Percentiles rank a stretch among this genome's conserved stretches.
Conservation (phyloP, 2,797 vertebrate genomes). For the Fringilla coelebs region DNA sequence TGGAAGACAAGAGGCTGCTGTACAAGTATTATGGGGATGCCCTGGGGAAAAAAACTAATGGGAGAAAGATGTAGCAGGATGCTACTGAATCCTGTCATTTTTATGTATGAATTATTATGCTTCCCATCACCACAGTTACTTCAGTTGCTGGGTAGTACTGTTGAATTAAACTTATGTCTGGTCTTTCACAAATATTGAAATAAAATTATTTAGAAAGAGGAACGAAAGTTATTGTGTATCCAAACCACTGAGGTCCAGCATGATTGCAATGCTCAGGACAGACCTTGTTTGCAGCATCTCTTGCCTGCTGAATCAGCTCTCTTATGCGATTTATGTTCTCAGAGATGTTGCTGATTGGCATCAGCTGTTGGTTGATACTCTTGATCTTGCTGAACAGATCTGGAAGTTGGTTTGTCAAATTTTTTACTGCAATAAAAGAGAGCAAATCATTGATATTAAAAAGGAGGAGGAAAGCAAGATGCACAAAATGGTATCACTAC, state of each 20-base stretch:
- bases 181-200: neutral
- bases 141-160: neutral
- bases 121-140: neutral
- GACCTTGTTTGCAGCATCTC: slow-evolving; percentile 94
- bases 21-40: neutral
- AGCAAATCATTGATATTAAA: neutral
- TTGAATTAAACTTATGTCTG: neutral
- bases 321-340: slow-evolving; percentile 90
- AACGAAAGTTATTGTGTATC: neutral
- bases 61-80: neutral
- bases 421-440: slow-evolving; percentile 79
- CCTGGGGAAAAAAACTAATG: neutral
- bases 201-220: neutral
- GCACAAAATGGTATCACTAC: neutral
- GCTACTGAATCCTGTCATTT: neutral
- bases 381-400: slow-evolving; percentile 87
- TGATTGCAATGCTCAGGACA: neutral
- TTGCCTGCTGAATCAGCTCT: slow-evolving; percentile 91
- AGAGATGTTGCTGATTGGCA: slow-evolving; percentile 84
- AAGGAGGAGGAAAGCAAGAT: neutral
- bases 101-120: neutral
- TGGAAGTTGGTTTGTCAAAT: slow-evolving; percentile 86
- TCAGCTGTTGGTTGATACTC: slow-evolving; percentile 82
- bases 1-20: neutral
- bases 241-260: neutral